These are phyloP conservation scores for Idaea aversata DNA, from an alignment of 2,888 invertebrate genomes.

Conservation along the genomic window DNA sequence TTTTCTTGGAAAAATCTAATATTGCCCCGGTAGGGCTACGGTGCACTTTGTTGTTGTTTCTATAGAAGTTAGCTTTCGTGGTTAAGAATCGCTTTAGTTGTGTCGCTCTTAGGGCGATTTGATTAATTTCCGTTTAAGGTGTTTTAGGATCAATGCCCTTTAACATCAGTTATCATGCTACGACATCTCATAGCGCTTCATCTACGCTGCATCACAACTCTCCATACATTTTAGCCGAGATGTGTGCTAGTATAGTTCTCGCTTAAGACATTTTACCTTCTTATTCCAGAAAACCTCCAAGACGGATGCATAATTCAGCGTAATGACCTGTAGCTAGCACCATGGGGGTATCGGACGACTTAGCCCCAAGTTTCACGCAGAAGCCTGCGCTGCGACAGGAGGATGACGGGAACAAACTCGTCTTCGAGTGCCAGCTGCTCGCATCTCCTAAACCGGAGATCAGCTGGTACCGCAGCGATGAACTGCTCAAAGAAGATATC, in stretches of 20 bases:
- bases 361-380: conserved; percentile 99
- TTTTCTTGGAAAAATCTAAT: too few species aligned
- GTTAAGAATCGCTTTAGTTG: too few species aligned
- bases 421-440: conserved; percentile 95
- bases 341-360: conserved; percentile 95
- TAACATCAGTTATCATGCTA: too few species aligned
- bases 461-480: conserved; percentile 94
- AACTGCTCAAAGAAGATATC: conserved; percentile 89
- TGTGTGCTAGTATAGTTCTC: neutral
- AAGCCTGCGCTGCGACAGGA: conserved; percentile 98
- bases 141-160: too few species aligned
- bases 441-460: conserved; percentile 94
- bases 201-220: too few species aligned
- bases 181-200: too few species aligned
- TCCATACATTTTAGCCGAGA: neutral
- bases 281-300: conserved; percentile 40
- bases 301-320: conserved; percentile 44
- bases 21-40: too few species aligned
- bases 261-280: conserved; percentile 4
- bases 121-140: too few species aligned
- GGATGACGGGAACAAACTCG: conserved; percentile 96
- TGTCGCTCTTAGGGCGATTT: too few species aligned
- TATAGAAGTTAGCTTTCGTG: too few species aligned
- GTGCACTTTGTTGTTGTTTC: too few species aligned
- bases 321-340: conserved; percentile 68